These are phyloP conservation scores for Lutjanus argentimaculatus DNA, from an alignment of 2,797 vertebrate species.

Conservation along the genomic window DNA sequence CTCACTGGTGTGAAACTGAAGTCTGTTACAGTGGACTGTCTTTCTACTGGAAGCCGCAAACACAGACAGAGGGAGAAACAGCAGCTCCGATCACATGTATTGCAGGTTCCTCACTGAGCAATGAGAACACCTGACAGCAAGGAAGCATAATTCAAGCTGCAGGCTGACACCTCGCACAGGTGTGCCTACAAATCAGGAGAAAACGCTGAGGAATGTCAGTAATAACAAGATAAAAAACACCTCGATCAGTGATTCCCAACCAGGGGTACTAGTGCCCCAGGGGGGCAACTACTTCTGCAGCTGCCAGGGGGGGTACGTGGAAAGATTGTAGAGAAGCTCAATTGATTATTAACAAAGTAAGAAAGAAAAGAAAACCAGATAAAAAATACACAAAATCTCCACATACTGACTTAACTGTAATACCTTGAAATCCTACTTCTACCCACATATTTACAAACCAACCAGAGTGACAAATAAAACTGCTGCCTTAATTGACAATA, in stretches of 20 bases:
- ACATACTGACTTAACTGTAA: not conserved
- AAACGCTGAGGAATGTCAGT: conserved; percentile 32
- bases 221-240: conserved; percentile 7
- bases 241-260: conserved; percentile 4
- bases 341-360: not conserved
- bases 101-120: conserved; percentile 32
- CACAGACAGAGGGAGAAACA: conserved; percentile 6
- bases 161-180: conserved; percentile 41
- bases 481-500: no score
- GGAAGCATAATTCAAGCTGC: conserved; percentile 42
- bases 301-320: not conserved
- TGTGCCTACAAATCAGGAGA: conserved; percentile 38
- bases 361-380: not conserved
- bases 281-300: not conserved
- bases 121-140: conserved; percentile 31
- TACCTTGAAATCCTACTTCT: not conserved
- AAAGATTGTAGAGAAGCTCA: not conserved
- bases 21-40: conserved; percentile 49
- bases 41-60: conserved; percentile 33
- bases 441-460: no score
- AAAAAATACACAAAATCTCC: not conserved
- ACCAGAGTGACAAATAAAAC: no score
- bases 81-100: conserved; percentile 47
- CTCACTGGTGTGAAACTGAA: conserved; percentile 62
- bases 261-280: not conserved